Base-by-base conservation (phyloP, 2,888 invertebrate genomes). In the Calameuta idolon region DNA sequence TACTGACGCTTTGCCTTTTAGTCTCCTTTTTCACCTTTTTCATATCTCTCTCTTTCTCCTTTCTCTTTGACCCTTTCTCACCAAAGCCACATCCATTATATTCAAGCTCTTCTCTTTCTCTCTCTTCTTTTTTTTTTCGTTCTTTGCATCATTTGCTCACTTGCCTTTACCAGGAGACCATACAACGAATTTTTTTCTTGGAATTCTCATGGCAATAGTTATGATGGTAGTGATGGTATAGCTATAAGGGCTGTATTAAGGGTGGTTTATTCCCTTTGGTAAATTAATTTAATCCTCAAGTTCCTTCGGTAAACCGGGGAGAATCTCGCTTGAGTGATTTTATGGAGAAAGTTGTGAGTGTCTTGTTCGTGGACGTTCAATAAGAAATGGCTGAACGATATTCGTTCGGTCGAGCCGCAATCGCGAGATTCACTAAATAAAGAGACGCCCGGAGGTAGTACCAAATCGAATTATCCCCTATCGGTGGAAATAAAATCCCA, bases 241-340 rank as follows among this genome's bases (percentile, higher is more conserved):
- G 55, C 23, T 55, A 23, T 9, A 15, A 23, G 55, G 55, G 23
- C 23, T 23, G 9, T 23, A 55, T 55, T 55, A 23, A 23, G 55
- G 55, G 23, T 9, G 55, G 55, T 55, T 55, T 71, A 23, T 69
- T 75, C 37, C 73, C 73, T 73, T 79, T 78, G 75, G 79, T 82
- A 84, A 82, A 83, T 85, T 83, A 82, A 81, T 81, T 76, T 77
- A 74, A 75, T 71, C 2, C 31, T 34, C 55, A 55, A 55, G 55
- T 55, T 55, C 31, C 31, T 23, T 71, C 33, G 33, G 71, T 34
- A 34, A 31, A 34, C 34, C 33, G 71, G 71, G 69, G 23, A 31
- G 71, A 2, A 31, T 71, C 71, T 33, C 31, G 31, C 33, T 71
- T 23, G 12, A 71, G 15, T 23, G 15, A 71, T 31, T 34, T 71